These are phyloP conservation scores for Caenorhabditis virilis DNA, from an alignment of 2,888 invertebrate genomes.

Conservation along the genomic window DNA sequence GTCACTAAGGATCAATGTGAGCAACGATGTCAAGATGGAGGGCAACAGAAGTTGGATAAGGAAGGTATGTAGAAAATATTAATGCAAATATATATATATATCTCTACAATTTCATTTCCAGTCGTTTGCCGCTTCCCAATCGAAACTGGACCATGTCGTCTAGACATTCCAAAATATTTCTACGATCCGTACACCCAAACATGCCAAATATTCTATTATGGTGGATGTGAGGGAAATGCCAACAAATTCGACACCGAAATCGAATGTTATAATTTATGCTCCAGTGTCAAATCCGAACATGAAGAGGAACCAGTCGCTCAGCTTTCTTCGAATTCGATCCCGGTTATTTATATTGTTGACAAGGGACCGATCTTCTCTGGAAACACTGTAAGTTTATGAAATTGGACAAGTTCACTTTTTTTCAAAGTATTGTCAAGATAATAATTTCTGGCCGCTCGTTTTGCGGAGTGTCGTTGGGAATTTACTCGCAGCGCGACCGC, in stretches of 20 bases:
- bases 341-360: conserved; percentile 33
- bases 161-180: conserved; percentile 48
- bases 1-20: conserved; percentile 32
- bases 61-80: no score
- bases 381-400: conserved; percentile 22
- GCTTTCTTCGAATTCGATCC: conserved; percentile 15
- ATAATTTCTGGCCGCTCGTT: no score
- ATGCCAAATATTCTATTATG: conserved; percentile 59
- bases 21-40: conserved; percentile 17
- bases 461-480: no score
- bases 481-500: no score
- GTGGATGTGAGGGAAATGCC: conserved; percentile 62
- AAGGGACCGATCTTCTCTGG: conserved; percentile 19
- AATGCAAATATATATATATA: no score
- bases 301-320: conserved; percentile 15
- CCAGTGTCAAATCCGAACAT: conserved; percentile 23
- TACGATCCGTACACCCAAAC: conserved; percentile 53
- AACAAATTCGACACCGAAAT: conserved; percentile 38
- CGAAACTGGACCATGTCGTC: conserved; percentile 53
- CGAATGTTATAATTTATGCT: conserved; percentile 25
- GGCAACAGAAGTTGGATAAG: background rate
- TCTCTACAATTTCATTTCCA: background rate
- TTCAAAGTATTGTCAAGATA: background rate
- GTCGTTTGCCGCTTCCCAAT: conserved; percentile 50
- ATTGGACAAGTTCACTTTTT: background rate